Base-by-base conservation (phyloP, 2,888 invertebrate genomes). In the Xylota segnis region DNA sequence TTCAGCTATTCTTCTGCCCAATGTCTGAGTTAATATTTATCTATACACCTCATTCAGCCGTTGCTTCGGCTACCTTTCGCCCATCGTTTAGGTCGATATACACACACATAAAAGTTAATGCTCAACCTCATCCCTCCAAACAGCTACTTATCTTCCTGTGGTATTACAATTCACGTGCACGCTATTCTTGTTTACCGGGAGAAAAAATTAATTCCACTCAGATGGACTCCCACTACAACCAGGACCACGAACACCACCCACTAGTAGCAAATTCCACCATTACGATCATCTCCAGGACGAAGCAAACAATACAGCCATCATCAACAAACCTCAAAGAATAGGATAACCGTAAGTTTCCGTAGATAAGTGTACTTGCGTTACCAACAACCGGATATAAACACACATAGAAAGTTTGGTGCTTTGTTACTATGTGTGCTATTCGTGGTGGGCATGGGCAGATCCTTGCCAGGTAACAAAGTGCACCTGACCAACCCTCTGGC, bases 141-240 rank as follows among this genome's bases (percentile, higher is more conserved):
- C 40, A 77, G 77, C 63, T 71, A 83, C 77, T 83, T 83, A 83
- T 83, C 77, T 71, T 59, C 58, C 37, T 16, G 63, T 54, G 58
- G 77, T 83, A 77, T 76, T 77, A 58, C 71, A 58, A 58, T 82
- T 76, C 70, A 82, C 82, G 82, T 71, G 82, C 52, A 71, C 58
- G 70, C 71, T 65, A 76, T 76, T 76, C 56, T 76, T 76, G 82
- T 76, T 76, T 82, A 76, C 63, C 43, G 34, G 29, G 10, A 54
- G 23, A 65, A 56, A 68, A 63, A 66, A 77, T 71, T 83, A 71
- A 77, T 83, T 83, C 77, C 77, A 83, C 83, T 77, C 56, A 47
- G 77, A 82, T 76, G 82, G 82, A 82, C 76, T 65, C 32, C 50
- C 79, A 66, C 63, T 63, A 61, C 23, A 3, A 23, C 23, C 23